These are phyloP conservation scores for Trilocha varians DNA, from an alignment of 2,888 invertebrate species.

Conservation along the genomic window DNA sequence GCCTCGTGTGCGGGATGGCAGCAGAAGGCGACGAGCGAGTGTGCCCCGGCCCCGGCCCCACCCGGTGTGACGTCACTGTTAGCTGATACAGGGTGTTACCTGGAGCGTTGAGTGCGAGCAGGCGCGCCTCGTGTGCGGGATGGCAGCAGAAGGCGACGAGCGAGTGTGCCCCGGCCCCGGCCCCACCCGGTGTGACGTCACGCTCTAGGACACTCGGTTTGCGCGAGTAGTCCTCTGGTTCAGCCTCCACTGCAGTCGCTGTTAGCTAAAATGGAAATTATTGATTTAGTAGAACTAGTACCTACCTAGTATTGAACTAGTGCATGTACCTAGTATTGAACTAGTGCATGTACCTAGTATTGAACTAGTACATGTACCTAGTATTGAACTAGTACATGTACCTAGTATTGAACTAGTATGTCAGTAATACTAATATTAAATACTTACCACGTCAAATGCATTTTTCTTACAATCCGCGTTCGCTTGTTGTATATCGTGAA, in stretches of 20 bases:
- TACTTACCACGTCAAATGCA: conserved; percentile 23
- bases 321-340: too few species aligned
- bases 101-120: conserved; percentile 77
- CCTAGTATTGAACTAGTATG: too few species aligned
- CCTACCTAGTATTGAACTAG: too few species aligned
- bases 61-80: background rate
- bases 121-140: conserved; percentile 82
- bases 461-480: conserved; percentile 26
- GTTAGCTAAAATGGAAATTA: conserved; percentile 12
- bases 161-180: conserved; percentile 54
- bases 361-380: too few species aligned
- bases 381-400: too few species aligned
- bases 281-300: too few species aligned
- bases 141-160: conserved; percentile 92
- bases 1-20: conserved; percentile 92
- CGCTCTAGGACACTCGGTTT: conserved; percentile 27
- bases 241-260: conserved; percentile 36
- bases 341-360: too few species aligned
- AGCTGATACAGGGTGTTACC: too few species aligned
- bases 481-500: conserved; percentile 85
- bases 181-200: conserved; percentile 42
- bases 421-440: conserved; percentile 1
- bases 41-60: conserved; percentile 46
- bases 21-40: conserved; percentile 81
- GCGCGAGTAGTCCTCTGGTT: conserved; percentile 31